phyloP scores from a whole-genome alignment of 2,888 invertebrate species.

The Drosophila melanocephala region DNA sequence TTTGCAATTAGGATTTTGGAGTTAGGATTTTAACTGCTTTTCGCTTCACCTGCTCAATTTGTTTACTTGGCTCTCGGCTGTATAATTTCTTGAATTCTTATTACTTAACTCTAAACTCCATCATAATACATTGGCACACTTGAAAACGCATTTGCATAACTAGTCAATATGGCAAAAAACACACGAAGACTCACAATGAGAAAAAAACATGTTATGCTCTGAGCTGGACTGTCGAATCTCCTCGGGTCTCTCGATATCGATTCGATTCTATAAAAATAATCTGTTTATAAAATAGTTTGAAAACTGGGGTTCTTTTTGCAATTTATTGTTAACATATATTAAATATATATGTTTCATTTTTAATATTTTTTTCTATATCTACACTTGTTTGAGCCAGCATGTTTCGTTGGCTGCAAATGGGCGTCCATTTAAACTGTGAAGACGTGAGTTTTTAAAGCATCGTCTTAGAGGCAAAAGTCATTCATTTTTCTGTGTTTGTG shows the following conservation, averaged over 20 bases:
- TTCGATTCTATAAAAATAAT: not conserved
- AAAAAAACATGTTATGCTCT: not conserved
- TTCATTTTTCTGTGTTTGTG: constrained; percentile 29
- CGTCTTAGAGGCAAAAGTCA: constrained; percentile 38
- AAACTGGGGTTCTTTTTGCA: not conserved
- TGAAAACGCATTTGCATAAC: not conserved
- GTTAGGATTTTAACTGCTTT: not conserved
- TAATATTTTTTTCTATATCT: not conserved
- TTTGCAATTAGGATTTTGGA: not conserved
- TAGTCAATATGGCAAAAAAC: not conserved
- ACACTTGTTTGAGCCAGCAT: constrained; percentile 33
- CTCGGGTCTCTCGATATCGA: not conserved
- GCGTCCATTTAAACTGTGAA: constrained; percentile 49
- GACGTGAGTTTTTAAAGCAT: constrained; percentile 45
- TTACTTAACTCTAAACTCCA: not conserved
- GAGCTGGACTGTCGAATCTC: not conserved
- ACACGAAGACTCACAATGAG: not conserved
- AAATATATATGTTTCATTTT: not conserved
- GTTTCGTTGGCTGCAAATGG: constrained; percentile 39
- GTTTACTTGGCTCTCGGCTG: not conserved
- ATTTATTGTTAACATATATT: not conserved
- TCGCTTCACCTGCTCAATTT: not conserved
- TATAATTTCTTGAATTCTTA: not conserved
- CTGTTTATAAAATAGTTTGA: not conserved
- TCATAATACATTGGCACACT: not conserved